These are phyloP conservation scores for Amiota minor DNA, from an alignment of 2,888 invertebrate species.

Conservation along the genomic window DNA sequence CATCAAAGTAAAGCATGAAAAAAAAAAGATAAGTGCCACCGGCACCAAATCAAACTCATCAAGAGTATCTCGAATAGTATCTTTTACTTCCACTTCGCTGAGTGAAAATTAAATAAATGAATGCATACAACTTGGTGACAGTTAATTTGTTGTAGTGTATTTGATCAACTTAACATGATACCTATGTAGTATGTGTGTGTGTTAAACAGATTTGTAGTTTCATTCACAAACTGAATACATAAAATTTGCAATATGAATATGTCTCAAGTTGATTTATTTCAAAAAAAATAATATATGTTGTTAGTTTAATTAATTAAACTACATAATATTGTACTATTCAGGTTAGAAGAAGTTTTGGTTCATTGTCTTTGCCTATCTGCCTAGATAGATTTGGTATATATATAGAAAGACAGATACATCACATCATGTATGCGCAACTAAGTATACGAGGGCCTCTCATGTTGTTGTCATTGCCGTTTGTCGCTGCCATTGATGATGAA, in stretches of 20 bases:
- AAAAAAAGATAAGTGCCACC: background rate
- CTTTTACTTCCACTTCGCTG: no score
- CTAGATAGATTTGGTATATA: background rate
- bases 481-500: conserved; percentile 9
- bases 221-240: no score
- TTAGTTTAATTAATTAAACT: conserved; percentile 1
- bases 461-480: background rate
- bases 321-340: background rate
- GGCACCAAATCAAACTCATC: conserved; percentile 7
- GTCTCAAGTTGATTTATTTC: no score
- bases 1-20: background rate
- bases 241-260: no score
- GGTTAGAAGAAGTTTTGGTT: background rate
- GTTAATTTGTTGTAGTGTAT: conserved; percentile 21
- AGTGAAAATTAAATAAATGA: conserved; percentile 6
- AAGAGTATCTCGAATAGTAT: background rate
- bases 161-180: conserved; percentile 10
- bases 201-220: no score
- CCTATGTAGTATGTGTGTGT: no score
- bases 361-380: background rate
- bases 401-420: no score
- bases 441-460: background rate
- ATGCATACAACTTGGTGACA: conserved; percentile 10
- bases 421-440: no score
- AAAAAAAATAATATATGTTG: no score